These are phyloP conservation scores for Zaprionus camerounensis DNA, from an alignment of 1,140 invertebrate species.

Conservation along the genomic window DNA sequence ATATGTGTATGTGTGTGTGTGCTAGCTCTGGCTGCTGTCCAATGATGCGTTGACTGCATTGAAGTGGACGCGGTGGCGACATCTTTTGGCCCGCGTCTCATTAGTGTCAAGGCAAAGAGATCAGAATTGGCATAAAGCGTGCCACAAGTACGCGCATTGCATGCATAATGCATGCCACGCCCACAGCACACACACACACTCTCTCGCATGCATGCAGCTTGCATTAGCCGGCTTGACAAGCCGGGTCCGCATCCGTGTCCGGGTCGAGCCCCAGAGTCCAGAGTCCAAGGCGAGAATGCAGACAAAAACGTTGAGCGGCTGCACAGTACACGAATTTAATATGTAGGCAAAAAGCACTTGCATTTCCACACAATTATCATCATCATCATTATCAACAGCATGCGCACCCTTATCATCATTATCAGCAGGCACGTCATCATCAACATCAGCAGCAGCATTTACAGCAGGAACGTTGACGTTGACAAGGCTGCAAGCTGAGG, in stretches of 20 bases:
- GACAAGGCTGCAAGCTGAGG: conserved; percentile 47
- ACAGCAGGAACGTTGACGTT: conserved; percentile 35
- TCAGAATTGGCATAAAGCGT: conserved; percentile 69
- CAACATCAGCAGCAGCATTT: conserved; percentile 23
- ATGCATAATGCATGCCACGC: conserved; percentile 60
- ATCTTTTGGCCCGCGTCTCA: conserved; percentile 52
- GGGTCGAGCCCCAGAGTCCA: conserved; percentile 33
- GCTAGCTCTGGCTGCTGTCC: conserved; percentile 8
- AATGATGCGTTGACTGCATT: conserved; percentile 40
- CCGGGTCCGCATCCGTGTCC: conserved; percentile 23
- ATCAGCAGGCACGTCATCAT: conserved; percentile 15
- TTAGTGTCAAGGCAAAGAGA: conserved; percentile 76
- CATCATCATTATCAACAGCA: neutral
- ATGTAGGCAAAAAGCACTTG: conserved; percentile 33
- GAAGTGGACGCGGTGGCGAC: conserved; percentile 36
- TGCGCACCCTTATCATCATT: neutral
- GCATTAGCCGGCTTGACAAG: conserved; percentile 48
- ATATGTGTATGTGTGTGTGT: conserved; percentile 19
- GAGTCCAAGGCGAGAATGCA: conserved; percentile 47
- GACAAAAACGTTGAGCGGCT: conserved; percentile 47
- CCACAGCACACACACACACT: conserved; percentile 33
- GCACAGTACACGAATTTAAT: conserved; percentile 34
- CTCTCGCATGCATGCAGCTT: neutral
- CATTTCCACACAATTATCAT: conserved; percentile 24
- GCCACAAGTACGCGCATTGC: conserved; percentile 72